Evolutionary conservation across 1,140 invertebrate genomes (phyloP).

Genomic region (Drosophila virilis): DNA sequence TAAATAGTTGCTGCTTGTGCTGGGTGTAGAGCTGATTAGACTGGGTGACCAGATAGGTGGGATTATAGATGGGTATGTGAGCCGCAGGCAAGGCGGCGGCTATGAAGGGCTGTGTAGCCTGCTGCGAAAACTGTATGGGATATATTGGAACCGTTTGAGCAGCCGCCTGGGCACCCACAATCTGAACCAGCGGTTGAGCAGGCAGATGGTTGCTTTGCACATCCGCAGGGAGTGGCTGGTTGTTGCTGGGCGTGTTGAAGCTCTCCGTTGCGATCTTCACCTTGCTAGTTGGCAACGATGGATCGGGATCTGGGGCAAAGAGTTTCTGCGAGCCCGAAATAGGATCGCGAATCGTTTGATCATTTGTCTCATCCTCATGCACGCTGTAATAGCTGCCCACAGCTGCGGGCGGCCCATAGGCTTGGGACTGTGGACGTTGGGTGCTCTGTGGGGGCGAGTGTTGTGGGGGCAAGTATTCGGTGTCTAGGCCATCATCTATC

Average conservation of each 20-base stretch:
- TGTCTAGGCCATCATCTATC: conserved; percentile 51
- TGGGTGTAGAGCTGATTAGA: conserved; percentile 80
- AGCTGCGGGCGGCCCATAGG: conserved; percentile 49
- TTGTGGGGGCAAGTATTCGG: conserved; percentile 64
- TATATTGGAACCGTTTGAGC: conserved; percentile 70
- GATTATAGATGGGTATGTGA: conserved; percentile 82
- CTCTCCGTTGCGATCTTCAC: conserved; percentile 83
- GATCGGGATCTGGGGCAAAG: conserved; percentile 85
- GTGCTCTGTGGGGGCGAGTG: conserved; percentile 43
- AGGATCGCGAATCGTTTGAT: conserved; percentile 80
- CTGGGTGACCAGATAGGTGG: conserved; percentile 82
- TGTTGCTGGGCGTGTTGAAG: conserved; percentile 84
- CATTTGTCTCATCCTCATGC: conserved; percentile 84
- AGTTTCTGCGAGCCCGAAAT: conserved; percentile 83
- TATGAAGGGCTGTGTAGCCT: conserved; percentile 56
- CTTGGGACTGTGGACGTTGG: conserved; percentile 40
- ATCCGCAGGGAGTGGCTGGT: conserved; percentile 82
- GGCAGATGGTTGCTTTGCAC: conserved; percentile 74
- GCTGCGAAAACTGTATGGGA: conserved; percentile 70
- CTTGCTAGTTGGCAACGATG: conserved; percentile 81
- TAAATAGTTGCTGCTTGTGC: conserved; percentile 81
- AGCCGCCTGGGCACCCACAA: conserved; percentile 69
- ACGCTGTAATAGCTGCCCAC: conserved; percentile 83
- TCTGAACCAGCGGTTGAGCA: conserved; percentile 75
- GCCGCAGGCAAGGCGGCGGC: conserved; percentile 59